A percentile compares a stretch with the other conserved stretches of the same genome.
phyloP scores from a whole-genome alignment of 2,797 vertebrate genomes.

The Odontamblyopus lacepedii region DNA sequence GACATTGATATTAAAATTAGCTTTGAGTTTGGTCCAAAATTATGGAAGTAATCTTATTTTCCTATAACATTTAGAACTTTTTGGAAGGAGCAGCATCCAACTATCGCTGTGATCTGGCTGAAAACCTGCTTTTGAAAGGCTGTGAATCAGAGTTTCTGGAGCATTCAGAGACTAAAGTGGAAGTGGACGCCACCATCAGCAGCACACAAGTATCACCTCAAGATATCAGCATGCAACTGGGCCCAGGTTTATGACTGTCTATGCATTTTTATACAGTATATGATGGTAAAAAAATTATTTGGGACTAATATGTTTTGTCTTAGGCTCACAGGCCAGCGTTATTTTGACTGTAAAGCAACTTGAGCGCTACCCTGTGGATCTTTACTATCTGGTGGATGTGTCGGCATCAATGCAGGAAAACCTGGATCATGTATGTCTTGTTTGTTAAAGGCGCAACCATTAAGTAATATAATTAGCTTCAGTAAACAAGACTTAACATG shows the following conservation, averaged over 20 bases:
- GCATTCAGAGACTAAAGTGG: slow-evolving; percentile 79
- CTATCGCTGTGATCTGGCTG: slow-evolving; percentile 86
- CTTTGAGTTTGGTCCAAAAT: neutral
- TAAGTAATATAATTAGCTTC: neutral
- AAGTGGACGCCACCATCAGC: slow-evolving; percentile 74
- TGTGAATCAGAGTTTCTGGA: slow-evolving; percentile 86
- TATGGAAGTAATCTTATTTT: neutral
- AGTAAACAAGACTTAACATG: neutral
- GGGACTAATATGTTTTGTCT: slow-evolving; percentile 21
- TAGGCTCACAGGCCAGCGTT: slow-evolving; percentile 88
- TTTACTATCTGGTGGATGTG: slow-evolving; percentile 97
- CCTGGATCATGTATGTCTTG: slow-evolving; percentile 81
- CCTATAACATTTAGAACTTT: slow-evolving; percentile 81
- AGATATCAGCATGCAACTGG: slow-evolving; percentile 84
- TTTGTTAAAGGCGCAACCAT: neutral
- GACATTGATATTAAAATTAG: neutral
- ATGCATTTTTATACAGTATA: neutral
- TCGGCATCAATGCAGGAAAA: slow-evolving; percentile 97
- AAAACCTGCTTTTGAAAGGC: slow-evolving; percentile 85
- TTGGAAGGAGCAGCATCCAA: slow-evolving; percentile 78
- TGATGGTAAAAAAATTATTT: neutral
- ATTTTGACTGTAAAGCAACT: slow-evolving; percentile 86
- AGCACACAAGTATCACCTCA: slow-evolving; percentile 88
- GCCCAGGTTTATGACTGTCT: slow-evolving; percentile 80
- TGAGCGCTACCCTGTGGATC: slow-evolving; percentile 92